Percentiles rank a stretch among this genome's conserved stretches.
These are phyloP conservation scores for Plagodis pulveraria DNA, from an alignment of 2,888 invertebrate genomes.

Conservation along the genomic window DNA sequence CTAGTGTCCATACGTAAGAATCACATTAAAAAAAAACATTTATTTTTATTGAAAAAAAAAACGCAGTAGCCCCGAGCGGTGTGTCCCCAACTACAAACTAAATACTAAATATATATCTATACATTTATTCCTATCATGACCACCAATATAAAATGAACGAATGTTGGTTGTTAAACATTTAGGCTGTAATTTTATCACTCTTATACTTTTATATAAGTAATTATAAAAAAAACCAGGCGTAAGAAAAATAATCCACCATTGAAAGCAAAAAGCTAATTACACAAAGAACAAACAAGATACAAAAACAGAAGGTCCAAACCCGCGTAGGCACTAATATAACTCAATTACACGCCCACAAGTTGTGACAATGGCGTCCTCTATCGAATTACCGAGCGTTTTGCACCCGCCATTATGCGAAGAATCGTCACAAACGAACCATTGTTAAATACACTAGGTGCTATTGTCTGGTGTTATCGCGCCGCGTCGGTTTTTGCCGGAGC, in stretches of 20 bases:
- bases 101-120: no score
- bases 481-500: conserved; percentile 79
- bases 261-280: conserved; percentile 41
- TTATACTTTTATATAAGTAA: neutral
- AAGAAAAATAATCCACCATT: no score
- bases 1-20: no score
- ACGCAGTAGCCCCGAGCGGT: no score
- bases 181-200: no score
- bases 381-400: conserved; percentile 77
- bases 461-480: conserved; percentile 80
- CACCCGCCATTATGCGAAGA: conserved; percentile 80
- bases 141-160: no score
- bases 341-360: conserved; percentile 79
- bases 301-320: conserved; percentile 60
- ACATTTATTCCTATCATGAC: no score
- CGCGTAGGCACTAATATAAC: conserved; percentile 53
- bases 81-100: no score
- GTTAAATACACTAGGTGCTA: conserved; percentile 78
- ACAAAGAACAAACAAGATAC: conserved; percentile 52
- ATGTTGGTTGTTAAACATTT: no score
- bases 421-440: conserved; percentile 84
- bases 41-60: no score
- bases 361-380: conserved; percentile 75
- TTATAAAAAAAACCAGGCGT: neutral
- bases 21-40: no score